Conservation (phyloP, 2,113 vertebrate species). For the Leptosomus discolor region DNA sequence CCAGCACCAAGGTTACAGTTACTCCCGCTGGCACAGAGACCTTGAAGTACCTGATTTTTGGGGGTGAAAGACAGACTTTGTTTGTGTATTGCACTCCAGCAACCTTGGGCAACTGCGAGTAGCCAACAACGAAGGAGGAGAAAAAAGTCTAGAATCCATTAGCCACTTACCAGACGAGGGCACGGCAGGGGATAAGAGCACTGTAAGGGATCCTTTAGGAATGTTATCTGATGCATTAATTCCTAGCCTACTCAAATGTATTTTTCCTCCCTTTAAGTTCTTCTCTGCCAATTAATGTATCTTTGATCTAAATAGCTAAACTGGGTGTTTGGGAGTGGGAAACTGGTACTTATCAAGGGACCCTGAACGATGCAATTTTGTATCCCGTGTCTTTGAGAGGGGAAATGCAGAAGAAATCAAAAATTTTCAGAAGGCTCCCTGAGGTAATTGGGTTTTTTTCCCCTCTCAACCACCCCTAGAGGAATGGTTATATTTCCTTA, state of each 20-base stretch:
- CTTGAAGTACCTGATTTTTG: neutral
- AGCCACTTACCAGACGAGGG: neutral
- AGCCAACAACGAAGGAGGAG: neutral
- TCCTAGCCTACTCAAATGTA: neutral
- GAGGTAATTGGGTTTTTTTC: neutral
- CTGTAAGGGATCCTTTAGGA: neutral
- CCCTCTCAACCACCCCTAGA: slow-evolving; percentile 6
- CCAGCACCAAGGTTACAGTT: neutral
- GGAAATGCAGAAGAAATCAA: neutral
- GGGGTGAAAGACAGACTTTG: neutral
- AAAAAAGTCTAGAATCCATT: neutral
- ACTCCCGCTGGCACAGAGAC: neutral
- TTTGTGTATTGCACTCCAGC: neutral
- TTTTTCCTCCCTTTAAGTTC: neutral
- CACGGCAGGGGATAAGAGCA: neutral
- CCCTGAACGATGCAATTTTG: neutral
- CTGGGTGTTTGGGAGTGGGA: neutral
- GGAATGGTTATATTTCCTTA: slow-evolving; percentile 31
- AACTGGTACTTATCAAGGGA: slow-evolving; percentile 21
- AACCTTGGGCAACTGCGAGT: neutral
- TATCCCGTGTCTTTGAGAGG: neutral
- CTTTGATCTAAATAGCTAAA: slow-evolving; percentile 47
- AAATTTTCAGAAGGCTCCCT: slow-evolving; percentile 34
- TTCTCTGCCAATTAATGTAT: slow-evolving; percentile 16
- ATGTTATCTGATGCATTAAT: neutral